Base-by-base conservation (phyloP, 1,140 invertebrate genomes). In the Ruditapes philippinarum region DNA sequence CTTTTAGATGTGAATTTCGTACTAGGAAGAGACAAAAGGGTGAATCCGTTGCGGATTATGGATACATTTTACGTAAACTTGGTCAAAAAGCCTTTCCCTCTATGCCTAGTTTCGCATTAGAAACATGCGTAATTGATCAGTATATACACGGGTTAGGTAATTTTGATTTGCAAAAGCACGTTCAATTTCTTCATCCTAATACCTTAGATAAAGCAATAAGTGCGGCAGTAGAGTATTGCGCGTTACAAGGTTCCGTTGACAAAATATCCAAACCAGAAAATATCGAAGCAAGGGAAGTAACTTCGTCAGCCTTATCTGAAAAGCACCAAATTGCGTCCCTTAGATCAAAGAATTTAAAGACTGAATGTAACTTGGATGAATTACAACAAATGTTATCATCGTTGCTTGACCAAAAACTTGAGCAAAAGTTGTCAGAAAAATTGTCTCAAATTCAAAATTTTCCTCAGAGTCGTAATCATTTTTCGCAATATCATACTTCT, bases 1-100 rank as follows among this genome's bases (percentile, higher is more conserved):
- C 51, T 11, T 82, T 80, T 33, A n/a, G 51, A 33, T 45, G 45
- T 45, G 87, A 89, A 49, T n/a, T n/a, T n/a, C n/a, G n/a, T n/a
- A n/a, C n/a, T n/a, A n/a, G n/a, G n/a, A n/a, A n/a, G n/a, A n/a
- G n/a, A n/a, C n/a, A n/a, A n/a, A n/a, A n/a, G n/a, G n/a, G n/a
- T n/a, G n/a, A n/a, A n/a, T n/a, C n/a, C 33, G 38, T 89, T 11
- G 19, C 36, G 33, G 79, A 74, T 74, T 89, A 76, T 49, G 88
- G 68, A 28, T 82, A 82, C 76, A 51, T 57, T 0, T 17, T 89
- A 19, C 42, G 88, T 7, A 60, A 70, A 36, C 68, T n/a, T n/a
- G n/a, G n/a, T n/a, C n/a, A n/a, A n/a, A n/a, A n/a, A n/a, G n/a
- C n/a, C n/a, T n/a, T n/a, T n/a, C n/a, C n/a, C n/a, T n/a, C n/a